Evolutionary conservation across 2,113 vertebrate genomes (phyloP), one percentile per base, ranked within the genome.

Genomic region (Eulacestoma nigropectus): DNA sequence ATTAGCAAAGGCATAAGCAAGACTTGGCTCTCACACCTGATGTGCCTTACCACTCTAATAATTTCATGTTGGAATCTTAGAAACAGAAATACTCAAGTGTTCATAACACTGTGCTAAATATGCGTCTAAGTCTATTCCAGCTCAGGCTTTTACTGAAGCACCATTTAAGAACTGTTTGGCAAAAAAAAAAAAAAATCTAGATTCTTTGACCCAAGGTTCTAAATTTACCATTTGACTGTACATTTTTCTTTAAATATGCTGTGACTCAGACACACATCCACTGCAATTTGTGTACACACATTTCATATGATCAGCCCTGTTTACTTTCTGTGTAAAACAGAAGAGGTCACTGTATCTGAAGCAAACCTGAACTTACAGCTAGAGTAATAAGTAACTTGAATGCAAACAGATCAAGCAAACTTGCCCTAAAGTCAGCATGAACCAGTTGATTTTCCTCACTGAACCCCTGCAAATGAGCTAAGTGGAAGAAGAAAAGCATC

Each of bases 301-400:
- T 70, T 86, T 77, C 12, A 2, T 41, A 32, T 1, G 3, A 79
- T 64, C 47, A 56, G 52, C 19, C 46, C 44, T 67, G 27, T 87
- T 92, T 63, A 42, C 47, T 81, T 67, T 92, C 76, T 89, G 50
- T 10, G 23, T 74, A 52, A 81, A 83, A 70, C 57, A 77, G 94
- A 85, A 93, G 74, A 90, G 67, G 72, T 85, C 88, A 86, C 89
- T 59, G 7, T 89, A n/a, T 39, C 47, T 87, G 93, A 92, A 89
- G 86, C 75, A 95, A 86, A 92, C 56, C 59, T 74, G 79, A 92
- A 84, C 83, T 59, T 70, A 39, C 77, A 84, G 50, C 42, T 46
- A 19, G n/a, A 55, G 26, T 84, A 86, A 55, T 59, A 70, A 95
- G 86, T 81, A 87, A 92, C 64, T 35, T 64, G 60, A 92, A 81